Base-by-base conservation (phyloP, 2,888 invertebrate genomes). In the Eilema griseolum region DNA sequence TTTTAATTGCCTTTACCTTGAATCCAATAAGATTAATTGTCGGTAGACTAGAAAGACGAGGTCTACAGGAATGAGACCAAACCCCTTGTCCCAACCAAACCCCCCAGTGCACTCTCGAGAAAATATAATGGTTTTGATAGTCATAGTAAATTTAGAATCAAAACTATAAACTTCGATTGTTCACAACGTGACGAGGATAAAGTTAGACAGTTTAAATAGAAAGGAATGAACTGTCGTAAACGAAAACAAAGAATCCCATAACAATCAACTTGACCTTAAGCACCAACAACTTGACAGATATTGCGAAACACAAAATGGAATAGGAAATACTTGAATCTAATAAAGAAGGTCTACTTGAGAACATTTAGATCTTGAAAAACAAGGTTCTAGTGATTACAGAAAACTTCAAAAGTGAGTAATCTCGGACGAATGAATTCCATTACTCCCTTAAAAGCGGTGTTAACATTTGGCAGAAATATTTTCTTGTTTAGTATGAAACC, bases 401-500 rank as follows among this genome's bases (percentile, higher is more conserved):
- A 70, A 75, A 77, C 72, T 61, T 62, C 61, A 72, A 75, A 77
- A 70, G 69, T 61, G 76, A 75, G 69, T 69, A 76, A 81, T 80
- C 82, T 79, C 80, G 78, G 67, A 46, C 61, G 37, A 74, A 63
- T 74, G 83, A 86, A 74, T 79, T 73, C 78, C 76, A 84, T 86
- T 85, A 68, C 77, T 72, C 78, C 74, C 84, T 87, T 85, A 85
- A 78, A 82, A 71, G 74, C 71, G 64, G 69, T 76, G 73, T 79
- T 79, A 74, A 77, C 69, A 77, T 75, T 81, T 78, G 71, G 72
- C 62, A 74, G 79, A 82, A 83, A 85, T 75, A 86, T 81, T 82
- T 80, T 86, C 81, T 84, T 84, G 79, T 84, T 84, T 81, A 78
- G 78, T 79, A 82, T 79, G 75, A 59, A 62, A 69, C 67, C 46